These are phyloP conservation scores for Trypoxylus dichotomus DNA, from an alignment of 1,140 invertebrate genomes.

Conservation along the genomic window DNA sequence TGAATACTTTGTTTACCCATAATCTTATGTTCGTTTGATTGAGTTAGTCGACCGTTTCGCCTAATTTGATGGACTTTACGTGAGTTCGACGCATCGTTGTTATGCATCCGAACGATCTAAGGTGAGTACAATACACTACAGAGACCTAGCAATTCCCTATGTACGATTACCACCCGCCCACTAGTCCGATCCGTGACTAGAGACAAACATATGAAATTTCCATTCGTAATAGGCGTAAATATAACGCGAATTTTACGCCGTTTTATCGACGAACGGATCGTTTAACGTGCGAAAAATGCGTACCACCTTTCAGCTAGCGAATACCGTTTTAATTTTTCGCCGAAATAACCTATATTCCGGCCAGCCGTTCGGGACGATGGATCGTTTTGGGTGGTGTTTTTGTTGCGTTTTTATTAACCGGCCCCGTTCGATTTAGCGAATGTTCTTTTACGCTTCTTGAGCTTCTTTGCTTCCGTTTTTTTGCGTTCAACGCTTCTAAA, in stretches of 20 bases:
- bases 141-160: no score
- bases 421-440: no score
- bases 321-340: no score
- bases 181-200: not conserved
- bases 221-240: not conserved
- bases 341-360: no score
- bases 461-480: no score
- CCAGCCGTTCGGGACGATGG: no score
- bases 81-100: not conserved
- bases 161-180: not conserved
- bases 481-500: no score
- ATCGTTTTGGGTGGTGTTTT: no score
- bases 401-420: no score
- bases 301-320: no score
- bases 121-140: not conserved
- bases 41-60: not conserved
- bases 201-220: not conserved
- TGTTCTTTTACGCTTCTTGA: no score
- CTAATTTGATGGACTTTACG: not conserved
- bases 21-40: not conserved
- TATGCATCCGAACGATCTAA: not conserved
- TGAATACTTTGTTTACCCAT: not conserved
- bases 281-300: not conserved
- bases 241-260: not conserved
- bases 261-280: not conserved